Percentiles rank a stretch among this genome's conserved stretches.
These are phyloP conservation scores for Leptodactylus fuscus DNA, from an alignment of 2,113 vertebrate species.

Conservation along the genomic window DNA sequence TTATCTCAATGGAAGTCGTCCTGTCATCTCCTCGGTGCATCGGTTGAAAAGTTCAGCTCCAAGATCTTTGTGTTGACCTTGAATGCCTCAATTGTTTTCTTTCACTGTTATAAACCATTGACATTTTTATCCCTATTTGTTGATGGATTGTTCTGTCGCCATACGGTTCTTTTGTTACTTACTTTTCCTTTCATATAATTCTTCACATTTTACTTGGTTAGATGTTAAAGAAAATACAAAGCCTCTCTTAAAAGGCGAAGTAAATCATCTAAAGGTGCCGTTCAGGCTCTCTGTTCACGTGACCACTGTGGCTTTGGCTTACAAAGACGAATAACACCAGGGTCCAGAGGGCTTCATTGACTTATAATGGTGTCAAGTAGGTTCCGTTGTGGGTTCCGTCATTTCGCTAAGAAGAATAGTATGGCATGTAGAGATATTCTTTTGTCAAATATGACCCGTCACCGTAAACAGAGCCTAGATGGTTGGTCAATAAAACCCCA, in stretches of 20 bases:
- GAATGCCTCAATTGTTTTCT: conserved; percentile 26
- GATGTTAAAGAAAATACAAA: not conserved
- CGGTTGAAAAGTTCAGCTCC: conserved; percentile 11
- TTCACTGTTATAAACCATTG: conserved; percentile 16
- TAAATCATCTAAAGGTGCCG: not conserved
- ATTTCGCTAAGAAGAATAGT: no score
- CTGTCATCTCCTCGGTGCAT: not conserved
- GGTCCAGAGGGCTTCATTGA: no score
- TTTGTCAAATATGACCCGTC: no score
- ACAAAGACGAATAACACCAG: no score
- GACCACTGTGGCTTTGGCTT: no score
- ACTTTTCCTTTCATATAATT: conserved; percentile 7
- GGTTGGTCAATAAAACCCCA: no score
- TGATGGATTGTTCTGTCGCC: conserved; percentile 41
- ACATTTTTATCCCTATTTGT: conserved; percentile 31
- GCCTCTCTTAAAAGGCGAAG: not conserved
- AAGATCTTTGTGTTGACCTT: conserved; percentile 29
- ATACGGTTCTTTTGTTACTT: not conserved
- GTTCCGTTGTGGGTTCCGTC: no score
- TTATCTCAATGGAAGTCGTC: not conserved
- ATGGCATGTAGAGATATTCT: no score
- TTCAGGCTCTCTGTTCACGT: no score
- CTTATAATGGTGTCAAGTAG: no score
- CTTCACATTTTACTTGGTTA: not conserved
- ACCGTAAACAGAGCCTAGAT: no score